A percentile compares a stretch with the other conserved stretches of the same genome.
Conservation (phyloP, 1,140 invertebrate species). For the Catajapyx aquilonaris region DNA sequence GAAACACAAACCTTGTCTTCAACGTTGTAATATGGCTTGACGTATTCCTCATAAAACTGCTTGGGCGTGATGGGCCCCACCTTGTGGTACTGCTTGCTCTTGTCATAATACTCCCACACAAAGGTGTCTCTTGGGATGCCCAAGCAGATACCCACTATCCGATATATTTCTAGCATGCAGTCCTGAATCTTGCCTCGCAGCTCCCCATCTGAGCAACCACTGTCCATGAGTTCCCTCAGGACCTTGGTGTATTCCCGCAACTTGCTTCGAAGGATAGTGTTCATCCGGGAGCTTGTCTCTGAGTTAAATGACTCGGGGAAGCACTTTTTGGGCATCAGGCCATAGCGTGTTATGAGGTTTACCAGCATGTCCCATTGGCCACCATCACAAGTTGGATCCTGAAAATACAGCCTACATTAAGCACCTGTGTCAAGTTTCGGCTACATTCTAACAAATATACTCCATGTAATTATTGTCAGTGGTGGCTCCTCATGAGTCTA, state of each 20-base stretch:
- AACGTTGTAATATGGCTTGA: conserved; percentile 58
- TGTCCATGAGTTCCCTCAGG: conserved; percentile 35
- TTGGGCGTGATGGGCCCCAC: conserved; percentile 53
- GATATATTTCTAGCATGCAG: conserved; percentile 51
- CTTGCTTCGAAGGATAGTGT: conserved; percentile 58
- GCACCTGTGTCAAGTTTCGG: too few relatives aligned
- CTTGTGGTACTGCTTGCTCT: conserved; percentile 50
- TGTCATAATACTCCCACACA: conserved; percentile 73
- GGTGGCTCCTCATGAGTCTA: too few relatives aligned
- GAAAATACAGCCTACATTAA: conserved; percentile 20
- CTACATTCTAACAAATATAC: too few relatives aligned
- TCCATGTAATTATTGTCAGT: too few relatives aligned
- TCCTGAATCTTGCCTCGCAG: conserved; percentile 33
- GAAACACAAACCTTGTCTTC: conserved; percentile 45
- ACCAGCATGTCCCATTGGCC: conserved; percentile 85
- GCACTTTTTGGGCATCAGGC: conserved; percentile 65
- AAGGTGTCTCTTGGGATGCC: conserved; percentile 60
- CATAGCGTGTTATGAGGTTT: conserved; percentile 67
- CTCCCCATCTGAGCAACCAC: conserved; percentile 30
- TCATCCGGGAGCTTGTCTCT: conserved; percentile 47
- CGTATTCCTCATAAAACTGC: conserved; percentile 59
- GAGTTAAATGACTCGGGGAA: conserved; percentile 64
- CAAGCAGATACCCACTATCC: conserved; percentile 61
- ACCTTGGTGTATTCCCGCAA: conserved; percentile 58
- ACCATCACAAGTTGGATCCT: conserved; percentile 60